Evolutionary conservation across 2,797 vertebrate genomes (phyloP).

Genomic region (Macropodus opercularis): DNA sequence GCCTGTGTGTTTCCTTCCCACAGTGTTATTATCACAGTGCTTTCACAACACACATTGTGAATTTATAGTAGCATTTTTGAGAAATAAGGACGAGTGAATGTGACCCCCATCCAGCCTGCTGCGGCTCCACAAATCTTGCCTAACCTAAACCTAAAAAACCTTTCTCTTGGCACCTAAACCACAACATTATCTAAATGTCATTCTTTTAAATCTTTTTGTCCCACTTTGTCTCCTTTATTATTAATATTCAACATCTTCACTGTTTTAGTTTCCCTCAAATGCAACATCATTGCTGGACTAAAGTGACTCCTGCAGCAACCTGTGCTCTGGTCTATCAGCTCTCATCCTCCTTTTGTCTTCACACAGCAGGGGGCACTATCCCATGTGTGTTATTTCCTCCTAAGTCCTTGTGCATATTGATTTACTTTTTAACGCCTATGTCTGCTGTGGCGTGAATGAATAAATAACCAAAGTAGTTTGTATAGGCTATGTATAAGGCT

Average conservation of each 20-base stretch:
- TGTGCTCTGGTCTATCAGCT: slow-evolving; percentile 32
- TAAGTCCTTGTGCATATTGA: slow-evolving; percentile 21
- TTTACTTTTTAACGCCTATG: slow-evolving; percentile 18
- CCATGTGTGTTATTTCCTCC: slow-evolving; percentile 19
- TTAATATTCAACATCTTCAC: slow-evolving; percentile 19
- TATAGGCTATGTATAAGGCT: slow-evolving; percentile 19
- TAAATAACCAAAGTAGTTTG: slow-evolving; percentile 26
- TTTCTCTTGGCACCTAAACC: too few species aligned
- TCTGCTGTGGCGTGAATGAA: slow-evolving; percentile 38
- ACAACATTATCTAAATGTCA: slow-evolving; percentile 6
- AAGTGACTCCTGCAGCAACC: slow-evolving; percentile 16
- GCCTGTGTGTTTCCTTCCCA: not conserved
- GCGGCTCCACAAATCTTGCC: too few species aligned
- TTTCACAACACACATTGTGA: not conserved
- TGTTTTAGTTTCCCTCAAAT: slow-evolving; percentile 22
- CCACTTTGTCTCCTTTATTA: slow-evolving; percentile 1
- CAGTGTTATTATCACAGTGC: not conserved
- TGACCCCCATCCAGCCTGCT: not conserved
- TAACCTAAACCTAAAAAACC: too few species aligned
- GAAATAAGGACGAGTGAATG: not conserved
- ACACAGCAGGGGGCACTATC: slow-evolving; percentile 44
- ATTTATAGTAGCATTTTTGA: not conserved
- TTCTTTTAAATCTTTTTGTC: slow-evolving; percentile 10
- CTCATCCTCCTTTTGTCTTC: slow-evolving; percentile 28
- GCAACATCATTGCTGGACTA: slow-evolving; percentile 8